These are phyloP conservation scores for Motacilla tschutschensis DNA, from an alignment of 2,113 vertebrate genomes.

Conservation along the genomic window DNA sequence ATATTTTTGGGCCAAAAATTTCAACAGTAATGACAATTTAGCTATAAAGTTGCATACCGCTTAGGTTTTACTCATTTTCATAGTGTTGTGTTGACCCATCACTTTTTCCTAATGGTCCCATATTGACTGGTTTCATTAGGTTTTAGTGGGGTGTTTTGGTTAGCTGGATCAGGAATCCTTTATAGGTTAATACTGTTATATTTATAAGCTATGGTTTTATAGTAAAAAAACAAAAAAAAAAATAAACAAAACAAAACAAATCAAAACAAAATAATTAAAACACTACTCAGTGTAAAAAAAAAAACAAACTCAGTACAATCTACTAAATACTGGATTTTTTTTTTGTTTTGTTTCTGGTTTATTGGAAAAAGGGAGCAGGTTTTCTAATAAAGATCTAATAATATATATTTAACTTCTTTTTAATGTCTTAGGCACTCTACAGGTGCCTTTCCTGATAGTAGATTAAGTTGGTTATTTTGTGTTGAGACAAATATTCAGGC, in stretches of 20 bases:
- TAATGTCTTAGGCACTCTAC: not conserved
- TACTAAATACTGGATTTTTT: not conserved
- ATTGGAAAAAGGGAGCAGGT: not conserved
- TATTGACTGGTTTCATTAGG: rapidly evolving
- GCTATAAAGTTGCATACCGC: not conserved
- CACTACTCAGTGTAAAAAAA: not conserved
- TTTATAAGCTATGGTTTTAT: not conserved
- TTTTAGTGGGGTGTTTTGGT: rapidly evolving
- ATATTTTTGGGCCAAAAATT: not conserved
- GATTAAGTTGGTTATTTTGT: not conserved
- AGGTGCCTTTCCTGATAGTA: not conserved
- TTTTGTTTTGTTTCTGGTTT: not conserved
- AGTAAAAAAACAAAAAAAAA: not conserved
- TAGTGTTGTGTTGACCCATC: not conserved
- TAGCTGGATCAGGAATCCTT: not conserved
- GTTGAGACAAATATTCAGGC: not conserved
- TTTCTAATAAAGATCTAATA: not conserved
- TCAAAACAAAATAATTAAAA: not conserved
- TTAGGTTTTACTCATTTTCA: rapidly evolving
- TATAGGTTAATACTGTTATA: not conserved
- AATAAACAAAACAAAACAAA: not conserved
- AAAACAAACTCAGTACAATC: no score
- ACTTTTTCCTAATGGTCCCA: not conserved
- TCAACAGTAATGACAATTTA: not conserved
- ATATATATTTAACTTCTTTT: not conserved